Evolutionary conservation across 2,113 vertebrate species (phyloP).

Genomic region (Pipra filicauda): DNA sequence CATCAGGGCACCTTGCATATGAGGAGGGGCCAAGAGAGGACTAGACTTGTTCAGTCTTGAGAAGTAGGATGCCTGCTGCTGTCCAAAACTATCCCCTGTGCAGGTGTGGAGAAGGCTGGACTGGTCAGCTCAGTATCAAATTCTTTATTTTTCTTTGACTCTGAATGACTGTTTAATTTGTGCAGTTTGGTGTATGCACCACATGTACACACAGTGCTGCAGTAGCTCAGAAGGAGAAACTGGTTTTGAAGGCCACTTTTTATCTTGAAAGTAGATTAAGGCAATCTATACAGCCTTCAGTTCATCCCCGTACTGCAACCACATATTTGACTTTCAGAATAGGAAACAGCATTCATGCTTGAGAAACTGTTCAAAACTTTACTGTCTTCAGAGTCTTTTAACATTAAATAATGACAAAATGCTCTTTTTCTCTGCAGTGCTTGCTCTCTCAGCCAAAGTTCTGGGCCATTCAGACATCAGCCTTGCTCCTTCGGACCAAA

Average conservation of each 20-base stretch:
- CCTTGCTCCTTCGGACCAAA: slow-evolving; percentile 87
- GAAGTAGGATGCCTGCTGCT: background rate
- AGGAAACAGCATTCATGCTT: background rate
- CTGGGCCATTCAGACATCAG: slow-evolving; percentile 91
- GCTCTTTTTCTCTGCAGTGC: slow-evolving; percentile 73
- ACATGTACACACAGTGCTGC: background rate
- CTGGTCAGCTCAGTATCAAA: background rate
- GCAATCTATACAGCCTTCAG: background rate
- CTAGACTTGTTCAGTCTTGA: background rate
- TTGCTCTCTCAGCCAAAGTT: slow-evolving; percentile 92
- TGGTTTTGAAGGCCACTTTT: background rate
- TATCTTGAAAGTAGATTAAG: background rate
- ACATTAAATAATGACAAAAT: background rate
- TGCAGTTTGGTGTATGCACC: background rate
- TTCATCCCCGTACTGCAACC: background rate
- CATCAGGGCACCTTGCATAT: background rate
- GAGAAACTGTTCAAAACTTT: background rate
- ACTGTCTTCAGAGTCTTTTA: background rate
- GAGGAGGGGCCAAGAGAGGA: background rate
- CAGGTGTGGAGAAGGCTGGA: background rate
- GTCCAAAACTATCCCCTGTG: background rate
- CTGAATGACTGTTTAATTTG: background rate
- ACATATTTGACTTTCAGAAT: background rate
- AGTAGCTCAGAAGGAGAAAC: background rate
- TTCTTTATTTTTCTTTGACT: background rate